A percentile compares a stretch with the other conserved stretches of the same genome.
These are phyloP conservation scores for Vicugna pacos DNA, from an alignment of 2,113 vertebrate genomes.

Conservation along the genomic window DNA sequence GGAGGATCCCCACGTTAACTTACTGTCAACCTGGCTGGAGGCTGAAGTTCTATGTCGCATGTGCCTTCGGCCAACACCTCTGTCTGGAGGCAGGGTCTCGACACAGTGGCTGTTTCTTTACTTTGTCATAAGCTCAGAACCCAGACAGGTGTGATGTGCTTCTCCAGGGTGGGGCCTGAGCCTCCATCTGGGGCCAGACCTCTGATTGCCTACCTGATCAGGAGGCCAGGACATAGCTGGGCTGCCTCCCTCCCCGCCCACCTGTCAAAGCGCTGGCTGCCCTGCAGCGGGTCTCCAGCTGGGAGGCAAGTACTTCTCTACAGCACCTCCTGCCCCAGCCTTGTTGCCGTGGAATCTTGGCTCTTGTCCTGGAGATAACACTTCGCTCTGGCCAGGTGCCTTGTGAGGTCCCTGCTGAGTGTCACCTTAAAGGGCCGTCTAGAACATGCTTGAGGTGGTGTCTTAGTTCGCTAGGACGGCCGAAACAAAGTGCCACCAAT, in stretches of 20 bases:
- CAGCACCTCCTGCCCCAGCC: not conserved
- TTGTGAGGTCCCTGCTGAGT: not conserved
- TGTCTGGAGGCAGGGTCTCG: not conserved
- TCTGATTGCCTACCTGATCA: not conserved
- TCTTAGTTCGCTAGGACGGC: not conserved
- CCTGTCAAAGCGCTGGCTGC: not conserved
- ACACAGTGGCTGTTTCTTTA: not conserved
- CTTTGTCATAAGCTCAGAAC: not conserved
- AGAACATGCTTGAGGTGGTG: not conserved
- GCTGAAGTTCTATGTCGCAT: not conserved
- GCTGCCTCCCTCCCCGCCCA: not conserved
- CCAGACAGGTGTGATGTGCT: not conserved
- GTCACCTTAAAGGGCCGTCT: not conserved
- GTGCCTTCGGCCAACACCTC: not conserved
- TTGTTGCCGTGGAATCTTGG: not conserved
- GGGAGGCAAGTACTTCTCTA: not conserved
- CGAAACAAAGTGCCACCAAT: not conserved
- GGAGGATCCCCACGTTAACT: not conserved
- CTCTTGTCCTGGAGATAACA: not conserved
- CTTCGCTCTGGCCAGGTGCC: not conserved
- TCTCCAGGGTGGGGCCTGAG: not conserved
- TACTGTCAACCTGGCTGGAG: not conserved
- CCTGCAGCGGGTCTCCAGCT: fast-evolving
- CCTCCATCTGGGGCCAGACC: not conserved
- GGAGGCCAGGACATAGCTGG: not conserved